These are phyloP conservation scores for Mustela lutreola DNA, from an alignment of 2,113 vertebrate genomes.

Conservation along the genomic window DNA sequence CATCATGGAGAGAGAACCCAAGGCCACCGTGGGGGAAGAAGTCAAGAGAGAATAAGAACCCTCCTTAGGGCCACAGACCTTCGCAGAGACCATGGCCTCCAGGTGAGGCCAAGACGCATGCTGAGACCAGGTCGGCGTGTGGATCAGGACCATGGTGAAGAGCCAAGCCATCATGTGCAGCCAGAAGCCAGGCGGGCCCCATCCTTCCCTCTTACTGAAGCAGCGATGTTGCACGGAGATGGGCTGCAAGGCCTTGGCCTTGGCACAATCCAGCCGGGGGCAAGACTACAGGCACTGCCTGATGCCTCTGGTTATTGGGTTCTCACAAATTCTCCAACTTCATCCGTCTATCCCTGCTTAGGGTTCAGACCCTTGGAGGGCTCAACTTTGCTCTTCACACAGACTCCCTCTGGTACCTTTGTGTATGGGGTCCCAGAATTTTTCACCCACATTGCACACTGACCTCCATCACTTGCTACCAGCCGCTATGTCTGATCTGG, in stretches of 20 bases:
- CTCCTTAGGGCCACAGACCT: fast-evolving
- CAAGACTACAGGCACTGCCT: fast-evolving
- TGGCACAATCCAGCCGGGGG: fast-evolving
- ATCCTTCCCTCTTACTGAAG: fast-evolving
- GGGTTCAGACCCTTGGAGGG: fast-evolving
- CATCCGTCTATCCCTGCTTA: fast-evolving
- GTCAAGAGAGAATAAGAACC: neutral
- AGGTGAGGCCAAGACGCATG: fast-evolving
- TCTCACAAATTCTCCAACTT: fast-evolving
- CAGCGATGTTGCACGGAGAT: fast-evolving
- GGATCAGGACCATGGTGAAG: fast-evolving
- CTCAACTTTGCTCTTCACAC: fast-evolving
- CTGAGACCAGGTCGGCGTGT: fast-evolving
- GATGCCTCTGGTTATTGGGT: fast-evolving
- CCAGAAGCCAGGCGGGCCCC: fast-evolving
- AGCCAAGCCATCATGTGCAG: fast-evolving
- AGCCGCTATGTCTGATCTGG: neutral
- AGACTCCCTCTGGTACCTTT: fast-evolving
- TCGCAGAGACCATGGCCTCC: fast-evolving
- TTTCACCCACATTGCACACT: neutral
- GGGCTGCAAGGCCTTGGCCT: fast-evolving
- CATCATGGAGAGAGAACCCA: neutral
- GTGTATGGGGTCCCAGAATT: fast-evolving
- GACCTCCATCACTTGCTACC: neutral
- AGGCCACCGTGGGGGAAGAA: neutral